phyloP scores from a whole-genome alignment of 2,888 invertebrate genomes.

The Drosophila subsilvestris region DNA sequence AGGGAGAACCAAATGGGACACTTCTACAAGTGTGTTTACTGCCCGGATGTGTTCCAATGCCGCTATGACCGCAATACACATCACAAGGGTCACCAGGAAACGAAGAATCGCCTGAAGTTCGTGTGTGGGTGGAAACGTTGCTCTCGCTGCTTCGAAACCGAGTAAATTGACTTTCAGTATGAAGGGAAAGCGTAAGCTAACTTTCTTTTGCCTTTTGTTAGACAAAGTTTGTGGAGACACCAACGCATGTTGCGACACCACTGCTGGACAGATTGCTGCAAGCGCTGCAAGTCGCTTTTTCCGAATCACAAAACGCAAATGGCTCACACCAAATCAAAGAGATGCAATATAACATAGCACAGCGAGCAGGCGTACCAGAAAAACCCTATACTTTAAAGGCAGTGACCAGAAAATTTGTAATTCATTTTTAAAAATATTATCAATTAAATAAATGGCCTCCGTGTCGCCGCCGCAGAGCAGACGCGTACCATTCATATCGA shows the following conservation, averaged over 20 bases:
- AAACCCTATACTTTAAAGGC: not conserved
- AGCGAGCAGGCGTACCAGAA: not conserved
- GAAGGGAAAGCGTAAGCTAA: not conserved
- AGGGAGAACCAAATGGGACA: not conserved
- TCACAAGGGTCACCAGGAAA: not conserved
- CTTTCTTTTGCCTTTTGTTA: not conserved
- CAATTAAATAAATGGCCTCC: conserved; percentile 93
- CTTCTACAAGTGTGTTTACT: not conserved
- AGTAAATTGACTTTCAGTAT: not conserved
- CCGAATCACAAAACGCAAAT: not conserved
- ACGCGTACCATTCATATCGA: conserved; percentile 90
- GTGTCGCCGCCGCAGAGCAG: conserved; percentile 94
- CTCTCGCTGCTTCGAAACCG: not conserved
- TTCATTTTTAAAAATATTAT: conserved; percentile 84
- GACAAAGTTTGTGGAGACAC: not conserved
- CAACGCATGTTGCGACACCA: not conserved
- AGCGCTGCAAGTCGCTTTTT: not conserved
- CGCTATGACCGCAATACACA: not conserved
- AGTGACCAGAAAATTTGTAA: not conserved
- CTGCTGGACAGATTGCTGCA: not conserved
- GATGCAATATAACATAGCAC: not conserved
- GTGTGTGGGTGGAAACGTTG: not conserved
- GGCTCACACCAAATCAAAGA: not conserved
- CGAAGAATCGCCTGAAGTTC: not conserved
- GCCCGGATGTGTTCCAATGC: not conserved